Evolutionary conservation across 2,888 invertebrate species (phyloP), one percentile per base, ranked within the genome.

Genomic region (Pollenia labialis): DNA sequence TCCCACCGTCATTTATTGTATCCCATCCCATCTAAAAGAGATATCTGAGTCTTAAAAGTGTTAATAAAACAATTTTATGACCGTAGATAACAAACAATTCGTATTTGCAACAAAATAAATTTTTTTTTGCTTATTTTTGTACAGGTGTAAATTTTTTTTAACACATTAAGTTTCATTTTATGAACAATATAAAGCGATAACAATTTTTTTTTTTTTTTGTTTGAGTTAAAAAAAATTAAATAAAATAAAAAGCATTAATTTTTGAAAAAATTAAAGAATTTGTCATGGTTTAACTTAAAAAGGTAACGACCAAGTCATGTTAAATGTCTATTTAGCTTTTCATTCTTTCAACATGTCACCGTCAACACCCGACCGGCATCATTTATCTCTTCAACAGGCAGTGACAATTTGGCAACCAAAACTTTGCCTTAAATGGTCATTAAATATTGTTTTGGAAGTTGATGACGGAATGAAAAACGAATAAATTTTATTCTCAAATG

Each of bases 281-380:
- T 85, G 82, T 85, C 85, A 79, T 74, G 74, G 62, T 46, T 79
- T 50, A 32, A 3, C 69, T 76, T 50, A 44, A 83, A 72, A 83
- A 14, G 77, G 83, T 66, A 83, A 77, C 72, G 16, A 77, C 32
- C 82, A 80, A 82, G 44, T 85, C 82, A 80, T 85, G 85, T 85
- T 75, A 82, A 82, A 69, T 79, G 79, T 79, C 85, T 50, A 79
- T 82, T 85, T 85, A 82, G 66, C 60, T 77, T 69, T 81, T 54
- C 32, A 16, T 77, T 71, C 71, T 66, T 71, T 77, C 64, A 77
- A 77, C 64, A 77, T 90, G 90, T 62, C 90, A 90, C 74, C 88
- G 91, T 76, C 90, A 91, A 48, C 91, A 92, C 60, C 90, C 91
- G 91, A 66, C 88, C 4, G 91, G 91, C 52, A 90, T 90, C 11